A percentile compares a stretch with the other conserved stretches of the same genome.
phyloP scores from a whole-genome alignment of 2,888 invertebrate genomes.

The Andrena chrysosceles region DNA sequence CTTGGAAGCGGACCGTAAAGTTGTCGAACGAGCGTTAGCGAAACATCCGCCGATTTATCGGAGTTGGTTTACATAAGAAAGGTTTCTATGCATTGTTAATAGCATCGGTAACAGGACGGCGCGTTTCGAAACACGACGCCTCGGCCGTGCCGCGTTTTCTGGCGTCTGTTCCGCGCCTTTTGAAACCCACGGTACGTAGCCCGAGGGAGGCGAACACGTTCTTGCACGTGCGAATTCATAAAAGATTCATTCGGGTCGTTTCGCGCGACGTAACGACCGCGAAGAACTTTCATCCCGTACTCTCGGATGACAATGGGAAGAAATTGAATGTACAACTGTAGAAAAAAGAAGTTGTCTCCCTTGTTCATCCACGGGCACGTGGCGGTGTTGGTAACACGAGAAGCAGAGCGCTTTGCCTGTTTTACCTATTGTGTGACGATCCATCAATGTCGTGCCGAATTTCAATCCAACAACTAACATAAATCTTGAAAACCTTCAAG shows the following conservation, averaged over 20 bases:
- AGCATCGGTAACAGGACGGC: constrained; percentile 20
- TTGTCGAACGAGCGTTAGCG: background rate
- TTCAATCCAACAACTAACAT: too few relatives aligned
- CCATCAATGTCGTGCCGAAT: background rate
- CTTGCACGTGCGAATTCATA: constrained; percentile 60
- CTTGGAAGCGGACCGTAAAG: constrained; percentile 16
- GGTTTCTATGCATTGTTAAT: constrained; percentile 31
- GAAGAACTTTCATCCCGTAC: constrained; percentile 40
- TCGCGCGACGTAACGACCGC: constrained; percentile 52
- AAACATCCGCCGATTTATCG: constrained; percentile 35
- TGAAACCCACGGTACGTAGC: constrained; percentile 33
- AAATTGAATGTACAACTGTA: constrained; percentile 58
- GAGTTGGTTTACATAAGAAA: constrained; percentile 48
- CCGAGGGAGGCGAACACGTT: constrained; percentile 34
- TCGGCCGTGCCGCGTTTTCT: background rate
- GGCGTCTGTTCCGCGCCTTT: constrained; percentile 30
- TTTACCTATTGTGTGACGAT: background rate
- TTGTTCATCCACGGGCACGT: constrained; percentile 14
- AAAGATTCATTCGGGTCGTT: constrained; percentile 66
- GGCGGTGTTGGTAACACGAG: constrained; percentile 26
- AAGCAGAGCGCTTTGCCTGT: background rate
- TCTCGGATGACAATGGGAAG: constrained; percentile 50
- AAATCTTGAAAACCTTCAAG: too few relatives aligned
- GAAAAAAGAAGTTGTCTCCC: constrained; percentile 36
- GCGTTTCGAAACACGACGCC: constrained; percentile 17